Percentiles rank a stretch among this genome's conserved stretches.
Evolutionary conservation across 2,113 vertebrate genomes (phyloP).

Genomic region (Caloenas nicobarica): DNA sequence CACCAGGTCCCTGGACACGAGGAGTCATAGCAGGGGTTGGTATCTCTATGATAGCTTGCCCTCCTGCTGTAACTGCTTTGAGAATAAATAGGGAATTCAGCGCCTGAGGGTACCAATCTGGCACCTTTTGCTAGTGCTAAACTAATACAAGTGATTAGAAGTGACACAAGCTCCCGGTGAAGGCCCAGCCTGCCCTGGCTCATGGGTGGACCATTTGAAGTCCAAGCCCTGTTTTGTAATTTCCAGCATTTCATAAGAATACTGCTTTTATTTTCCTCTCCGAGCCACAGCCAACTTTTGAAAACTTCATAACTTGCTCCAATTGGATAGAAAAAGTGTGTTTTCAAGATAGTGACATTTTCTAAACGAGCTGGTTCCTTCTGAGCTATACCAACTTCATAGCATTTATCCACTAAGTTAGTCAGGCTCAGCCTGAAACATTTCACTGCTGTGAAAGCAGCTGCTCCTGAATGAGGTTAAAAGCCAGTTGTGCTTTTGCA

Average conservation of each 20-base stretch:
- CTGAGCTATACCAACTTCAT: slow-evolving; percentile 3
- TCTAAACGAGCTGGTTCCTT: slow-evolving; percentile 13
- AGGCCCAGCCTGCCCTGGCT: slow-evolving; percentile 2
- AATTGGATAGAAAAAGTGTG: not conserved
- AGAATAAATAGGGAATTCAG: not conserved
- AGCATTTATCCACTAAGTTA: slow-evolving; percentile 14
- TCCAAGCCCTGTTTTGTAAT: slow-evolving; percentile 25
- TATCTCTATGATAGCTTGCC: not conserved
- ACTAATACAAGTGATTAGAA: not conserved
- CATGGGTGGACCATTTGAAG: not conserved
- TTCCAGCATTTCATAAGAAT: slow-evolving; percentile 46
- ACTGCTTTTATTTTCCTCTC: not conserved
- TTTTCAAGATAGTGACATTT: slow-evolving; percentile 17
- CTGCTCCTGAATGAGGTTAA: slow-evolving; percentile 32
- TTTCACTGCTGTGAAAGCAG: slow-evolving; percentile 60
- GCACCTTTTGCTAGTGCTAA: slow-evolving; percentile 13
- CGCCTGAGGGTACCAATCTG: not conserved
- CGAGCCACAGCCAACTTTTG: not conserved
- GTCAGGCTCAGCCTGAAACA: slow-evolving; percentile 34
- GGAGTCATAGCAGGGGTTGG: not conserved
- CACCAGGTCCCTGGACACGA: not conserved
- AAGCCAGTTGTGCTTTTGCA: slow-evolving; percentile 34
- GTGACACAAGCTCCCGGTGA: not conserved
- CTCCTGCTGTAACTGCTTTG: slow-evolving; percentile 11
- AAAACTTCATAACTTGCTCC: slow-evolving; percentile 35